Base-by-base conservation (phyloP, 2,888 invertebrate genomes). In the Agrotis exclamationis region DNA sequence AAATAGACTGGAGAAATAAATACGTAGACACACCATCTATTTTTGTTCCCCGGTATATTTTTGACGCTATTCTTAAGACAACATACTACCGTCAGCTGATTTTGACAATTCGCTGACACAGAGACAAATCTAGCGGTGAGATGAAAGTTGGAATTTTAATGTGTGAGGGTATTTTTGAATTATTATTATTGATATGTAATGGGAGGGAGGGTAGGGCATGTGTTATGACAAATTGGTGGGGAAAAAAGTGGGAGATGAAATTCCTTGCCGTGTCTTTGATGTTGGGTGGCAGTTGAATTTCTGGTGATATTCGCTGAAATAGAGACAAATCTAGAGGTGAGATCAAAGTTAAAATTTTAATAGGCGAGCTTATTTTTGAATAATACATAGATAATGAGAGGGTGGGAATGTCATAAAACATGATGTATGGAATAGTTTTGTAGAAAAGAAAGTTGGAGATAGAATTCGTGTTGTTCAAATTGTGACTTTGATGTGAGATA, bases 41-140 rank as follows among this genome's bases (percentile, higher is more conserved):
- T 89, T 86, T 78, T 56, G 80, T 82, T 72, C 39, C 68, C 76
- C 58, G 63, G 79, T 82, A 79, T 86, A 87, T 87, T 89, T 89
- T 86, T 86, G 86, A 88, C 87, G 89, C 85, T 84, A 84, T 84
- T 80, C 79, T 57, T 63, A 73, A 81, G 78, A 85, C 81, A 87
- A 89, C 84, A 85, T 79, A 84, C 79, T 67, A 74, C 76, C 82
- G 86, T 84, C 90, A 89, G 88, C 87, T 89, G 90, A 88, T 84
- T 85, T 86, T 89, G 86, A 88, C 86, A 88, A 84, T 86, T 76
- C 70, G 86, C 76, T 86, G 88, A 90, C 87, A 87, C 57, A 47
- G 69, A 65, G 76, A 85, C 86, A 83, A 81, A 85, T 85, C 72
- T 76, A 63, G 69, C 74, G 63, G 65, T 66, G 58, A 70, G 73